Conservation (phyloP, 2,888 invertebrate species). For the Amiota mariae region DNA sequence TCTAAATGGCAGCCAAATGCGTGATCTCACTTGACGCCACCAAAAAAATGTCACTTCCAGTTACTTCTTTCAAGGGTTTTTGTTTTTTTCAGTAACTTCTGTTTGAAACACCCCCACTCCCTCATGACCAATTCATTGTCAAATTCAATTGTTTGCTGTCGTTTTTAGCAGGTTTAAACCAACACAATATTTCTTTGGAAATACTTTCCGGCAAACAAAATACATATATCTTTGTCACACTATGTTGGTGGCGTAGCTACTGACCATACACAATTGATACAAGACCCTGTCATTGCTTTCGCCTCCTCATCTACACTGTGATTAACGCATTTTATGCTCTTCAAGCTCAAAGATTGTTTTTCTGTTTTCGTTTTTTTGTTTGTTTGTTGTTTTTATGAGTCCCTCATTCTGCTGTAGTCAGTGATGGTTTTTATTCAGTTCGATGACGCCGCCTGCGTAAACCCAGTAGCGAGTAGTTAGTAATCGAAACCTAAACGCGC, state of each 20-base stretch:
- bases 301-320: not conserved
- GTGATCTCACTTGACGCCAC: conserved; percentile 23
- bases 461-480: conserved; percentile 53
- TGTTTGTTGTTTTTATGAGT: no score
- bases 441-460: conserved; percentile 52
- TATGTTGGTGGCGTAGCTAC: no score
- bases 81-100: no score
- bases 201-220: no score
- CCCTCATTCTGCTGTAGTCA: not conserved
- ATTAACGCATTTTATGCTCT: conserved; percentile 4
- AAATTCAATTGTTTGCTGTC: not conserved
- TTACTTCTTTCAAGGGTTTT: no score
- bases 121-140: conserved; percentile 3
- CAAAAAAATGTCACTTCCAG: not conserved
- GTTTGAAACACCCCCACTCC: not conserved
- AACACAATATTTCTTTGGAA: no score
- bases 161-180: not conserved
- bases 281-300: not conserved
- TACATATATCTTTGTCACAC: no score
- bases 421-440: not conserved
- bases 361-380: no score
- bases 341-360: not conserved
- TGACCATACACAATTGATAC: not conserved
- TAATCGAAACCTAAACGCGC: conserved; percentile 62
- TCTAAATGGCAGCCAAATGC: conserved; percentile 21